Evolutionary conservation across 2,888 invertebrate species (phyloP), one percentile per base, ranked within the genome.

Genomic region (Drosophila kokeensis): DNA sequence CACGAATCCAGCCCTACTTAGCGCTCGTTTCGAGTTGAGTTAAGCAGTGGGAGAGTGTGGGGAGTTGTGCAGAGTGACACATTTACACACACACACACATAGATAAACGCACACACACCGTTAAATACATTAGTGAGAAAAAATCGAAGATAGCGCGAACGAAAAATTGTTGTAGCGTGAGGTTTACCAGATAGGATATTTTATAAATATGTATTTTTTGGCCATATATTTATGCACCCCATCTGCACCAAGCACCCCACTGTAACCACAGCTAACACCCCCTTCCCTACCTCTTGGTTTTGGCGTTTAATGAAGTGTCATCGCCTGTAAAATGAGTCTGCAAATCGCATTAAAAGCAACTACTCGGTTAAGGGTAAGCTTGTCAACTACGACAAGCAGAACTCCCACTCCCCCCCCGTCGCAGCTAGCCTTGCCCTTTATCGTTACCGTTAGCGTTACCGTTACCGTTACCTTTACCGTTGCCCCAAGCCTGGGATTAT

Each of bases 251-350:
- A 50, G 29, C 27, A 50, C 29, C 27, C 18, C 27, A 68, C 68
- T 38, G 45, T 45, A 71, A 61, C 67, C 59, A 58, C 52, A 64
- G 60, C 62, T 38, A n/a, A 34, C 24, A 18, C 57, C 64, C 30
- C 40, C 52, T 34, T 63, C 49, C 76, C 87, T 78, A 76, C 85
- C 82, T 70, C 87, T 76, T 71, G 59, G 59, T 73, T 82, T 87
- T 83, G 81, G 73, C 88, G 77, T 89, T 87, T 90, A 89, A 89
- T 89, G 90, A 89, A 89, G 89, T 89, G 89, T 89, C 89, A 90
- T 90, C 89, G 90, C 82, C 90, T 89, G 90, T 89, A 90, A 89
- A 90, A 90, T 90, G 89, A 87, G 90, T 87, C 89, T 83, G 88
- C 84, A 90, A 89, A 89, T 89, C 88, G 90, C 74, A 90, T 89